Evolutionary conservation across 2,797 vertebrate genomes (phyloP).

Genomic region (Anguilla pacifica): DNA sequence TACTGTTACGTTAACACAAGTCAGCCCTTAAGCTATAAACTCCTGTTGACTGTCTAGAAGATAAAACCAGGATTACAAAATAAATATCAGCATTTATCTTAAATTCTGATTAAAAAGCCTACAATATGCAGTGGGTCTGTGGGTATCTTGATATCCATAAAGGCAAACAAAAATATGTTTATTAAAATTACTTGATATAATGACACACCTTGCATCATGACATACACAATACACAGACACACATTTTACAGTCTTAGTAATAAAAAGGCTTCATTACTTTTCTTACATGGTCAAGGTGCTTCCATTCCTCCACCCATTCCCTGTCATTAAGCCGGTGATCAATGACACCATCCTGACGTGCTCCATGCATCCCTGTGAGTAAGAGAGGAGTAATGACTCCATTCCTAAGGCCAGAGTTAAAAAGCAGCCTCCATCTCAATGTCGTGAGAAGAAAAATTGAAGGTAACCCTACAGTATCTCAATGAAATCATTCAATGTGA

Average conservation of each 20-base stretch:
- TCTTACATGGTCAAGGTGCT: slow-evolving; percentile 89
- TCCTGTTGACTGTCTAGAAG: neutral
- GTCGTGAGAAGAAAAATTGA: neutral
- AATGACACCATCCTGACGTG: slow-evolving; percentile 88
- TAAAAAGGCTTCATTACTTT: slow-evolving; percentile 78
- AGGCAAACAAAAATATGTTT: neutral
- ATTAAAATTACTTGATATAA: neutral
- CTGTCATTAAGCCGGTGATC: slow-evolving; percentile 88
- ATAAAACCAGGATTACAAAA: neutral
- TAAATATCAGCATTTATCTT: neutral
- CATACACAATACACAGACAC: slow-evolving; percentile 39
- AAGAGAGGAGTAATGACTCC: slow-evolving; percentile 32
- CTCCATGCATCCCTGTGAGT: slow-evolving; percentile 83
- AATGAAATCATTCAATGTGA: neutral
- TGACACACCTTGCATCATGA: neutral
- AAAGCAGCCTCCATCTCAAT: slow-evolving; percentile 1
- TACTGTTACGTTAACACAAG: neutral
- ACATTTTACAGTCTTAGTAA: slow-evolving; percentile 68
- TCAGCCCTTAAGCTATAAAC: neutral
- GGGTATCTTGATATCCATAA: neutral
- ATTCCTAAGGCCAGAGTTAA: neutral
- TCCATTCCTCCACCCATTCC: slow-evolving; percentile 91
- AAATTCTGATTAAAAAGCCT: neutral
- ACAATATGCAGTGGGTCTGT: neutral
- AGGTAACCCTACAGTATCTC: neutral